Evolutionary conservation across 1,140 invertebrate genomes (phyloP).

Genomic region (Pseudomyrmex concolor): DNA sequence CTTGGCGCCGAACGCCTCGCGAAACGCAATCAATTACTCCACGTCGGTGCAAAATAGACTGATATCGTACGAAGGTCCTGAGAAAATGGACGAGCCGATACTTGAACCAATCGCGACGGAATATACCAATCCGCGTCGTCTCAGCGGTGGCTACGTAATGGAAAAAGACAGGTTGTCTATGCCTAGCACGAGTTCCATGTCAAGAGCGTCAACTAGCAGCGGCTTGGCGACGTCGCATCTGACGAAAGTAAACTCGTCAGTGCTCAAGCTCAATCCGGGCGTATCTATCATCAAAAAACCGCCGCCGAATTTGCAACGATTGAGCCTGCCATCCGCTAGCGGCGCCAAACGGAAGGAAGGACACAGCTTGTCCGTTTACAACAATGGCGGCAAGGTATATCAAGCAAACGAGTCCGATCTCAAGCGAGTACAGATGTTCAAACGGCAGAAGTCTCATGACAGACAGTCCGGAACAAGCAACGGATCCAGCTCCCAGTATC

Average conservation of each 20-base stretch:
- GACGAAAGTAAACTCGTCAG: constrained; percentile 49
- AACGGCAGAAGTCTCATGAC: constrained; percentile 81
- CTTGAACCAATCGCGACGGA: constrained; percentile 78
- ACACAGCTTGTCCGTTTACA: constrained; percentile 24
- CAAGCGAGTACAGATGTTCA: constrained; percentile 78
- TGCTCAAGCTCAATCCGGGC: constrained; percentile 79
- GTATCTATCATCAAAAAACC: constrained; percentile 84
- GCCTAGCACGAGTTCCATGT: constrained; percentile 49
- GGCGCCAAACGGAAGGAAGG: constrained; percentile 75
- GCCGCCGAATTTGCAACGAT: constrained; percentile 80
- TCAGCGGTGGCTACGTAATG: constrained; percentile 78
- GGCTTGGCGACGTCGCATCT: constrained; percentile 13
- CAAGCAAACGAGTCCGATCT: constrained; percentile 80
- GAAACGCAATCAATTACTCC: constrained; percentile 91
- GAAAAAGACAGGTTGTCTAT: constrained; percentile 73
- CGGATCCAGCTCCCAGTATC: constrained; percentile 69
- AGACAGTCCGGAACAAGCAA: constrained; percentile 40
- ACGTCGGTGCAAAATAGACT: constrained; percentile 92
- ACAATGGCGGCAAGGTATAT: constrained; percentile 79
- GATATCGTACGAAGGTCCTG: constrained; percentile 88
- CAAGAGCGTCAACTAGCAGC: constrained; percentile 21
- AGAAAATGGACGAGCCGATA: constrained; percentile 82
- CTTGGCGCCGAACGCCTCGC: constrained; percentile 89
- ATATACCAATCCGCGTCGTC: constrained; percentile 76
- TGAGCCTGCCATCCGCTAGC: constrained; percentile 72